Base-by-base conservation (phyloP, 2,113 vertebrate genomes). In the Procavia capensis region DNA sequence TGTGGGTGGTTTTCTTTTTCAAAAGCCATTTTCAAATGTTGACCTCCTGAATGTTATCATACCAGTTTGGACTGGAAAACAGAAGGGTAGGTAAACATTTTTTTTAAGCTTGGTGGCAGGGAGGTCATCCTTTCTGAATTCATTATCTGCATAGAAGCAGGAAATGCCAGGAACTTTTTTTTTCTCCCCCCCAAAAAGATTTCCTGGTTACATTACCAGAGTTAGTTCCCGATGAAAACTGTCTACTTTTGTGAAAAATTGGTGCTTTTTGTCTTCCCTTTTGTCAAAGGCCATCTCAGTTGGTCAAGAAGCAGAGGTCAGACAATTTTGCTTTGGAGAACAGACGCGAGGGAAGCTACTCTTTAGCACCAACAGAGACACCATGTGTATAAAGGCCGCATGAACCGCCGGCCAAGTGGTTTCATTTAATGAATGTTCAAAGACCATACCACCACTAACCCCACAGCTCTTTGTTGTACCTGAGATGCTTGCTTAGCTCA, bases 1-100 rank as follows among this genome's bases (percentile, higher is more conserved):
- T 97, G 97, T 97, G 97, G 97, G 97, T 97, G 97, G 97, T 97
- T 98, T 97, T 97, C 96, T 97, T 95, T 98, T 97, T 98, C 95
- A 97, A 97, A 97, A 95, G 78, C 96, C 96, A 96, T 97, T 98
- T 97, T 97, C 95, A 98, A 97, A 98, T 97, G 96, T 97, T 98
- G 97, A 98, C 96, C 97, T 98, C 96, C 86, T 97, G 95, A 97
- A 97, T 95, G 96, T 96, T 98, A 96, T 97, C 96, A 95, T 97
- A 95, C 97, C 94, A 98, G 96, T 97, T 97, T 97, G 96, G 88
- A 95, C 94, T 97, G 97, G 96, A 97, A 98, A 97, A 98, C 96
- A 95, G 94, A 96, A 97, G 94, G 83, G 86, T 96, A 97, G 94
- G 95, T 96, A 98, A 98, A 97, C 96, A 96, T 88, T 95, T 97